Conservation (phyloP, 2,888 invertebrate species). For the Linnaemya vulpina region DNA sequence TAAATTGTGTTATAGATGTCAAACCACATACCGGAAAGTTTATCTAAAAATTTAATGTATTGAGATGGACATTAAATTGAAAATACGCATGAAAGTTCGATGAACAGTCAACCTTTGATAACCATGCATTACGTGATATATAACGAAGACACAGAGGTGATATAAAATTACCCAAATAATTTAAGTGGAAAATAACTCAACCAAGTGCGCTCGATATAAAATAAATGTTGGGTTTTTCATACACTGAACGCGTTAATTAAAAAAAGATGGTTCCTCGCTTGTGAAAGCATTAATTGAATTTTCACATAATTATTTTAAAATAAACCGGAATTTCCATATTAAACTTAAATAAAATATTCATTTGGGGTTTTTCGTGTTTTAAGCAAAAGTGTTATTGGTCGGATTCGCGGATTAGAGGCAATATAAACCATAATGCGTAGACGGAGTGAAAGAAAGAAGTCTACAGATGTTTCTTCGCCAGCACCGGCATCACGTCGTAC, state of each 20-base stretch:
- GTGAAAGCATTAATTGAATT: constrained; percentile 68
- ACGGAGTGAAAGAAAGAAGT: constrained; percentile 88
- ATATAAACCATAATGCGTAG: constrained; percentile 86
- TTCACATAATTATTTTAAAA: constrained; percentile 41
- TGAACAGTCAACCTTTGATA: too few species aligned
- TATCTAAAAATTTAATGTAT: not conserved
- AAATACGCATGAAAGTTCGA: too few species aligned
- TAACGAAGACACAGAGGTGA: too few species aligned
- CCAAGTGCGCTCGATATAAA: not conserved
- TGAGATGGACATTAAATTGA: too few species aligned
- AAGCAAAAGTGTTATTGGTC: constrained; percentile 24
- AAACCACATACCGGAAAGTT: not conserved
- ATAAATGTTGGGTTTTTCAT: not conserved
- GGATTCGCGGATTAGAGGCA: constrained; percentile 11
- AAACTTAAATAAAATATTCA: constrained; percentile 19
- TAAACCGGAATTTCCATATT: constrained; percentile 20
- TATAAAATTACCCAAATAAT: too few species aligned
- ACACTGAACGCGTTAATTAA: constrained; percentile 52
- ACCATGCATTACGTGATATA: too few species aligned
- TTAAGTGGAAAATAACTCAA: not conserved
- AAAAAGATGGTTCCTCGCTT: constrained; percentile 70
- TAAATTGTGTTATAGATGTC: not conserved
- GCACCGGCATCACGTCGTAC: constrained; percentile 82
- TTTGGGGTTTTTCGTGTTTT: not conserved
- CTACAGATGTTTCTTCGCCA: constrained; percentile 85